Base-by-base conservation (phyloP, 2,888 invertebrate species). In the Perdita meconis region DNA sequence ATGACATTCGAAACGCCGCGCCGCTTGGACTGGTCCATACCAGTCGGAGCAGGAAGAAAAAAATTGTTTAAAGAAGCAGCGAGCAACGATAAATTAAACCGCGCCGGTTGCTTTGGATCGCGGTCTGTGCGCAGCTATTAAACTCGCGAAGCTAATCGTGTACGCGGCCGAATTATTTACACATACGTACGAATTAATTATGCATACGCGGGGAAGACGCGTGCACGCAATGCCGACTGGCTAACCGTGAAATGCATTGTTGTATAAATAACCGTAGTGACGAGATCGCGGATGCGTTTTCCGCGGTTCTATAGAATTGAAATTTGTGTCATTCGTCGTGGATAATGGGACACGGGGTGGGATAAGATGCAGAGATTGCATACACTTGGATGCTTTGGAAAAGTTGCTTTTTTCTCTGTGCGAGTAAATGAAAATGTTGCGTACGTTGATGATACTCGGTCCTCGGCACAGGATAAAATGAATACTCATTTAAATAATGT, bases 131-230 rank as follows among this genome's bases (percentile, higher is more conserved):
- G n/a, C n/a, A n/a, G 47, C 26, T 56, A 40, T 34, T 64, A 38
- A 63, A 30, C 8, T 2, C 16, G 22, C 22, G 10, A 47, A 10
- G 44, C 63, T 63, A 44, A 40, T n/a, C 36, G 73, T 22, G 73
- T 51, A 50, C 34, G 26, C 63, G 24, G 40, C 42, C 72, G 36
- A 68, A 78, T 73, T 79, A 64, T 79, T 73, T 68, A 67, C 65
- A 67, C 65, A 60, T 56, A 50, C 63, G 51, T 51, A 40, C 19
- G 30, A 56, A 78, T 79, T 79, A 78, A 79, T 79, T 79, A 79
- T 78, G 73, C 36, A 78, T 78, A 65, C 78, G 53, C 22, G 51
- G 51, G 34, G 64, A 68, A 47, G 30, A 50, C 57, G 69, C 75
- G 64, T 64, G 61, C 69, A 36, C 69, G 68, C 30, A 68, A 44